These are phyloP conservation scores for Platyura marginata DNA, from an alignment of 1,140 invertebrate species.

Conservation along the genomic window DNA sequence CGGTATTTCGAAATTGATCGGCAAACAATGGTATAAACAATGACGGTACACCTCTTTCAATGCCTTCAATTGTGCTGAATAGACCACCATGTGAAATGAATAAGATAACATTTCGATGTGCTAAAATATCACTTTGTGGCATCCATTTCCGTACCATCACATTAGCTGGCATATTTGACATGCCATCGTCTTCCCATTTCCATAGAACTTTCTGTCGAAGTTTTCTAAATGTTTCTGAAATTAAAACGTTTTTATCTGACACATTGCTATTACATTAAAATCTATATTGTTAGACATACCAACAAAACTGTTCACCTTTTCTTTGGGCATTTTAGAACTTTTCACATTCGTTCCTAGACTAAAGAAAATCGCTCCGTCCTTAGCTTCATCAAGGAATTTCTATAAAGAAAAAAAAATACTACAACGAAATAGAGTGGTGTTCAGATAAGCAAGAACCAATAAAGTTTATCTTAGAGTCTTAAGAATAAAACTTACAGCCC, in stretches of 20 bases:
- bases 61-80: constrained; percentile 43
- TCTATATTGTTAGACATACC: too few relatives aligned
- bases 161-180: constrained; percentile 36
- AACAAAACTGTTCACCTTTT: constrained; percentile 20
- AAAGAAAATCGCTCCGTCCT: constrained; percentile 25
- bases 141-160: constrained; percentile 37
- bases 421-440: too few relatives aligned
- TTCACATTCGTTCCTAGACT: constrained; percentile 18
- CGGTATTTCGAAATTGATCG: constrained; percentile 33
- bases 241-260: constrained; percentile 22
- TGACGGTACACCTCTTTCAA: constrained; percentile 45
- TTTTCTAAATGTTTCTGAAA: constrained; percentile 18
- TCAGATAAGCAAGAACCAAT: too few relatives aligned
- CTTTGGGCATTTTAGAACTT: constrained; percentile 14
- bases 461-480: too few relatives aligned
- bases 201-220: constrained; percentile 30
- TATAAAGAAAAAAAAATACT: too few relatives aligned
- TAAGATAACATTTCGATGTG: constrained; percentile 39
- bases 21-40: constrained; percentile 40
- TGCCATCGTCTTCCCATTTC: constrained; percentile 46
- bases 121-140: too few relatives aligned
- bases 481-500: too few relatives aligned
- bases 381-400: constrained; percentile 16
- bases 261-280: too few relatives aligned
- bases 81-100: constrained; percentile 53